Conservation (phyloP, 2,113 vertebrate genomes). For the Hippotragus niger region DNA sequence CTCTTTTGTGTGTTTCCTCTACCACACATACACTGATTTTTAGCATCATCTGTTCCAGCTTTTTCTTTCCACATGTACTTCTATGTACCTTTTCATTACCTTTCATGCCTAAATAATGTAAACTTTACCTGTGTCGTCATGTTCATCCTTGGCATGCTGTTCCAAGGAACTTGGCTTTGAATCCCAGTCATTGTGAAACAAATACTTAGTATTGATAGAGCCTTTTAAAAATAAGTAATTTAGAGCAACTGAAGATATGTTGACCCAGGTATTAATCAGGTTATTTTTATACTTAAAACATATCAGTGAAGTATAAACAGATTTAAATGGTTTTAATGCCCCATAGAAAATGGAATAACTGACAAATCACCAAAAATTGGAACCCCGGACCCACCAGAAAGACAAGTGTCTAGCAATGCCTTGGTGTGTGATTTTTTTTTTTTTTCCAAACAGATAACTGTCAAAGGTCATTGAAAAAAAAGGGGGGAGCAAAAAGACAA, state of each 20-base stretch:
- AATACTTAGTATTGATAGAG: constrained; percentile 63
- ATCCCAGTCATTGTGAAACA: constrained; percentile 49
- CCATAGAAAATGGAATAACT: constrained; percentile 60
- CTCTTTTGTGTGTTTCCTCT: neutral
- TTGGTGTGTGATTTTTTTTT: constrained; percentile 72
- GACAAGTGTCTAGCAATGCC: constrained; percentile 72
- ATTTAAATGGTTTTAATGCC: constrained; percentile 69
- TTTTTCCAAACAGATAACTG: constrained; percentile 60
- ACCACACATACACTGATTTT: neutral
- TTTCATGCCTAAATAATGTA: neutral
- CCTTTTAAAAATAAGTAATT: constrained; percentile 65
- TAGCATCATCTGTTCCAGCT: neutral
- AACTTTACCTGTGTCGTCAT: constrained; percentile 1
- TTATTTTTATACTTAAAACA: constrained; percentile 76
- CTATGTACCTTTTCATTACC: constrained; percentile 9
- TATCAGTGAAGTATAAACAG: constrained; percentile 69
- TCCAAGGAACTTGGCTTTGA: constrained; percentile 63
- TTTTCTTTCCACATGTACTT: constrained; percentile 15
- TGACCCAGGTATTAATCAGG: constrained; percentile 69
- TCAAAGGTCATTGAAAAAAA: constrained; percentile 67
- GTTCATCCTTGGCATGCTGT: constrained; percentile 47
- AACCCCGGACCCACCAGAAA: constrained; percentile 30
- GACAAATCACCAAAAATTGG: constrained; percentile 68
- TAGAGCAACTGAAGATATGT: constrained; percentile 63
- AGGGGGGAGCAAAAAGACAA: constrained; percentile 47